Conservation (phyloP, 2,113 vertebrate species). For the Ibidorhyncha struthersii region DNA sequence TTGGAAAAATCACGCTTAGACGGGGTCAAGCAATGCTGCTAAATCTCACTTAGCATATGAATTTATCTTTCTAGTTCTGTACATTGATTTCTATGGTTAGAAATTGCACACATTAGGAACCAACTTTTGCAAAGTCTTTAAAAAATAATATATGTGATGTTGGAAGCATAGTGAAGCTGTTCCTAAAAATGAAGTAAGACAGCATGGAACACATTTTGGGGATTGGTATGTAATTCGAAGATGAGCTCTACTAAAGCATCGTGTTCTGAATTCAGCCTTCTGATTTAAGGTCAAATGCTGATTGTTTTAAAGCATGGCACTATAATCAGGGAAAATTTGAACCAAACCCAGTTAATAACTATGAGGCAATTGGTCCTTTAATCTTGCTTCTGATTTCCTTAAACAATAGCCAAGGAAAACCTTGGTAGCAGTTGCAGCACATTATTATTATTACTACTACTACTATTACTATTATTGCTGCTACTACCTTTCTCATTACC, state of each 20-base stretch:
- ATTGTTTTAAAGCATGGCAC: neutral
- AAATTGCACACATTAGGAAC: neutral
- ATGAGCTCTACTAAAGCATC: neutral
- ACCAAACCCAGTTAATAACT: neutral
- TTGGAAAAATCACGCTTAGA: neutral
- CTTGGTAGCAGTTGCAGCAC: neutral
- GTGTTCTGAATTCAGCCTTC: neutral
- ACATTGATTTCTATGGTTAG: neutral
- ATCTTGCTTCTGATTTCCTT: neutral
- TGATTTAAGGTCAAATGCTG: neutral
- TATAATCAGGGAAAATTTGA: neutral
- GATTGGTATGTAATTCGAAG: neutral
- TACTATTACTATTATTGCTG: neutral
- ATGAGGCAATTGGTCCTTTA: neutral
- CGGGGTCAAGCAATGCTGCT: neutral
- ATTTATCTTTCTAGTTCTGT: neutral
- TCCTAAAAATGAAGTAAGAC: neutral
- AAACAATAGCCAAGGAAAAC: neutral
- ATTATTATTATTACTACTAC: neutral
- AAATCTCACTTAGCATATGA: neutral
- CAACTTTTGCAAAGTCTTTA: neutral
- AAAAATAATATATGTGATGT: neutral
- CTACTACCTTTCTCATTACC: neutral
- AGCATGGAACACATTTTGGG: neutral
- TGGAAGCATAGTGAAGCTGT: neutral